Conservation (phyloP, 35 echinoderm and acorn worm species). For the Hemicentrotus pulcherrimus region DNA sequence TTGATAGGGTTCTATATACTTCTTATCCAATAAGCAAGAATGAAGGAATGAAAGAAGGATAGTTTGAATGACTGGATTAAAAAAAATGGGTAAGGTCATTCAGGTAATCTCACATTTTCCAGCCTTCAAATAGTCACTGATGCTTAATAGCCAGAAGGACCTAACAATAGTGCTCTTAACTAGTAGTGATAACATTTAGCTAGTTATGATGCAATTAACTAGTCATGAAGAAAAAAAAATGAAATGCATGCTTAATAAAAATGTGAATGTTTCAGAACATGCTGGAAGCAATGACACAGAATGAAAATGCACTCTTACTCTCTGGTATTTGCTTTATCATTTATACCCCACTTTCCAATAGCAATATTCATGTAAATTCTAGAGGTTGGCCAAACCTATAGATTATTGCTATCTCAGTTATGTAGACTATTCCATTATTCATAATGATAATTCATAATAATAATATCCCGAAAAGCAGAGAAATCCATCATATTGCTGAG, state of each 20-base stretch:
- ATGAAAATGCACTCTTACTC: neutral
- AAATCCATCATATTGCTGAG: neutral
- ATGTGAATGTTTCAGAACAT: neutral
- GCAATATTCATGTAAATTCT: too few species aligned
- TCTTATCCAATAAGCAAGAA: neutral
- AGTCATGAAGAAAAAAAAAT: too few species aligned
- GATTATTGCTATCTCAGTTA: neutral
- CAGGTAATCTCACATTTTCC: too few species aligned
- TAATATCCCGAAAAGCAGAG: neutral
- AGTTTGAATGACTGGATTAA: neutral
- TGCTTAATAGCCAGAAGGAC: too few species aligned
- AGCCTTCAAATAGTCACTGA: too few species aligned
- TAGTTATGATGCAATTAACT: too few species aligned
- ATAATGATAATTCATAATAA: neutral
- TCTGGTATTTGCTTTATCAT: neutral
- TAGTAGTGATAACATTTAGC: too few species aligned
- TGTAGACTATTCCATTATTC: neutral
- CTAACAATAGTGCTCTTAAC: too few species aligned
- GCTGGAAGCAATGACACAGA: neutral
- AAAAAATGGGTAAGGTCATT: too few species aligned
- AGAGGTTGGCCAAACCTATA: too few species aligned
- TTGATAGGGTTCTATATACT: neutral
- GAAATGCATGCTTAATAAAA: too few species aligned
- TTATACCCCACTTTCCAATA: too few species aligned
- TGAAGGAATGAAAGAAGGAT: neutral